Evolutionary conservation across 2,797 vertebrate species (phyloP).

Genomic region (Myotis vivesi): DNA sequence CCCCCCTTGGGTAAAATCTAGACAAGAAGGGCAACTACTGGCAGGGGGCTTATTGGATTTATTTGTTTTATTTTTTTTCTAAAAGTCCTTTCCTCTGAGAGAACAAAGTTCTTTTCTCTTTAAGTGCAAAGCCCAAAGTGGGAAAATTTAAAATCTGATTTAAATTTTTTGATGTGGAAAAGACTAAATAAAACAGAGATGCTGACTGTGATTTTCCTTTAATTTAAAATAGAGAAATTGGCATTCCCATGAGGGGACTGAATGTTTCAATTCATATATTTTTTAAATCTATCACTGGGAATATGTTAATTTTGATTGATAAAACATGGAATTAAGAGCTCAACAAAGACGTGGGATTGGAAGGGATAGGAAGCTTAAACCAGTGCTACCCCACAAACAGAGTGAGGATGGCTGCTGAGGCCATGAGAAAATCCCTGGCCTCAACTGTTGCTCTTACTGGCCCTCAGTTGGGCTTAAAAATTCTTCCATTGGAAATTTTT

Average conservation of each 20-base stretch:
- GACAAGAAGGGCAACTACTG: conserved; percentile 13
- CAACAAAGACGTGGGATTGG: background rate
- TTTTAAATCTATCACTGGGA: background rate
- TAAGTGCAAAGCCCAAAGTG: conserved; percentile 63
- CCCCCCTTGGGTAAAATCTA: conserved; percentile 43
- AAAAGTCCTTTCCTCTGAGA: conserved; percentile 58
- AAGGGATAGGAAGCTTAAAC: background rate
- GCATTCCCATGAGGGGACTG: background rate
- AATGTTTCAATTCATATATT: background rate
- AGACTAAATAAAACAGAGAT: conserved; percentile 47
- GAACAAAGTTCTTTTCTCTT: conserved; percentile 59
- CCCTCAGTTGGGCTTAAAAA: background rate
- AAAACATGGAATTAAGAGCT: background rate
- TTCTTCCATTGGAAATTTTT: background rate
- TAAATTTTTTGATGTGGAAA: background rate
- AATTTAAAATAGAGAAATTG: conserved; percentile 36
- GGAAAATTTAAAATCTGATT: conserved; percentile 63
- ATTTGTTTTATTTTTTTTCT: conserved; percentile 66
- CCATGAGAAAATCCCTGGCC: background rate
- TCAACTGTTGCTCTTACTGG: background rate
- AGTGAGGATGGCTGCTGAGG: background rate
- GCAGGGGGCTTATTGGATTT: conserved; percentile 71
- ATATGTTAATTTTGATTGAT: background rate
- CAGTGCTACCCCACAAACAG: background rate
- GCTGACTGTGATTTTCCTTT: conserved; percentile 37